Evolutionary conservation across 2,797 vertebrate genomes (phyloP).

Genomic region (Simalia tracyae): DNA sequence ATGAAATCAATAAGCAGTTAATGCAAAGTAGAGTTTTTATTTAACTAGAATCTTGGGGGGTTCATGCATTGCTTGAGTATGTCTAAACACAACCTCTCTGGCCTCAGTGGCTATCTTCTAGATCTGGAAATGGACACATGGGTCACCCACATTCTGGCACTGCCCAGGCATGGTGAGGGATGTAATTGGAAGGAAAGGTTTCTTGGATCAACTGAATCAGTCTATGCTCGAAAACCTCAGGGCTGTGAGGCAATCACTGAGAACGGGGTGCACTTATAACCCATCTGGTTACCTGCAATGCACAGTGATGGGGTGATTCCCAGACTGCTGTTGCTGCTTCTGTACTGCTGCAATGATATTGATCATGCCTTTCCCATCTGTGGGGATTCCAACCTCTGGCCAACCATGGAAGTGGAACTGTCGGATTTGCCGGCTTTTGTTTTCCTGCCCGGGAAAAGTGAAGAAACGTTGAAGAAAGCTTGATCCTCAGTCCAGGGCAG

Average conservation of each 20-base stretch:
- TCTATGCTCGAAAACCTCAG: not conserved
- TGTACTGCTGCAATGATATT: slow-evolving; percentile 96
- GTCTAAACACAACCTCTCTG: too few species aligned
- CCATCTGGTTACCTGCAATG: slow-evolving; percentile 88
- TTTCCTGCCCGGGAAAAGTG: slow-evolving; percentile 80
- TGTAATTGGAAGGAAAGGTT: too few species aligned
- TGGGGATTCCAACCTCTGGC: slow-evolving; percentile 96
- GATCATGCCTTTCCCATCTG: slow-evolving; percentile 97
- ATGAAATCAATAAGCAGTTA: not conserved
- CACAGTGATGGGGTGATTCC: slow-evolving; percentile 97
- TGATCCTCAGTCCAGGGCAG: not conserved
- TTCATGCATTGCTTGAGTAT: too few species aligned
- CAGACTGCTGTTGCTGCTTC: slow-evolving; percentile 98
- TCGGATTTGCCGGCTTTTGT: slow-evolving; percentile 91
- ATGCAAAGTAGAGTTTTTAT: not conserved
- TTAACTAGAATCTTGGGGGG: not conserved
- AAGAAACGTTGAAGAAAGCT: not conserved
- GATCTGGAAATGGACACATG: too few species aligned
- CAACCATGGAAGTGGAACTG: slow-evolving; percentile 98
- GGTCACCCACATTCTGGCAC: too few species aligned
- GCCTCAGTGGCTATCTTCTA: too few species aligned
- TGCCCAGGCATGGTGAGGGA: too few species aligned
- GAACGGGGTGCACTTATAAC: too few species aligned
- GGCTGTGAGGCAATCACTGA: too few species aligned
- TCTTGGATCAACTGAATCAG: not conserved